Evolutionary conservation across 2,113 vertebrate species (phyloP).

Genomic region (Enhydra lutris): DNA sequence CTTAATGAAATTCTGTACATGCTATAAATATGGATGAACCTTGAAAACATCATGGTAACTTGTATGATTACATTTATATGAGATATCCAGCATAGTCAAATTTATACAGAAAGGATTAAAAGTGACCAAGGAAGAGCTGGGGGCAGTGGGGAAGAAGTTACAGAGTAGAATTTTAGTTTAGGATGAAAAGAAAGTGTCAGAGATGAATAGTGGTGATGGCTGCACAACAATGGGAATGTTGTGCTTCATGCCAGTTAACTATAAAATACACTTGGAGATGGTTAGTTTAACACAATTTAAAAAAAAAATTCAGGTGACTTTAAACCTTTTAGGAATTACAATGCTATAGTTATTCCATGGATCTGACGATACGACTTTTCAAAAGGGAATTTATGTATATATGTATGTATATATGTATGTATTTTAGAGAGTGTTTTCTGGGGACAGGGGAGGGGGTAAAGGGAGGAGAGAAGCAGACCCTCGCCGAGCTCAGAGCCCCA

Average conservation of each 20-base stretch:
- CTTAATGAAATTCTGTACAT: background rate
- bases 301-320: background rate
- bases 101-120: background rate
- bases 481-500: too few species aligned
- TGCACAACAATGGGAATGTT: background rate
- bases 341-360: background rate
- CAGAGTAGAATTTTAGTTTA: background rate
- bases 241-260: background rate
- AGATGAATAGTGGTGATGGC: background rate
- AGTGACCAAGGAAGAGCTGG: background rate
- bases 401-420: too few species aligned
- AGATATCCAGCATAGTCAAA: background rate
- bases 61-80: background rate
- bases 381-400: background rate
- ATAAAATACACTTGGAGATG: background rate
- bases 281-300: background rate
- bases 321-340: background rate
- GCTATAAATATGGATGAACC: background rate
- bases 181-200: background rate
- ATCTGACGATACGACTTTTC: background rate
- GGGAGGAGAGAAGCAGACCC: too few species aligned
- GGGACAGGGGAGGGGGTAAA: too few species aligned
- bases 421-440: too few species aligned
- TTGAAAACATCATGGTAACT: background rate
- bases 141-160: background rate